Conservation (phyloP, 2,113 vertebrate species). For the Butorides virescens region DNA sequence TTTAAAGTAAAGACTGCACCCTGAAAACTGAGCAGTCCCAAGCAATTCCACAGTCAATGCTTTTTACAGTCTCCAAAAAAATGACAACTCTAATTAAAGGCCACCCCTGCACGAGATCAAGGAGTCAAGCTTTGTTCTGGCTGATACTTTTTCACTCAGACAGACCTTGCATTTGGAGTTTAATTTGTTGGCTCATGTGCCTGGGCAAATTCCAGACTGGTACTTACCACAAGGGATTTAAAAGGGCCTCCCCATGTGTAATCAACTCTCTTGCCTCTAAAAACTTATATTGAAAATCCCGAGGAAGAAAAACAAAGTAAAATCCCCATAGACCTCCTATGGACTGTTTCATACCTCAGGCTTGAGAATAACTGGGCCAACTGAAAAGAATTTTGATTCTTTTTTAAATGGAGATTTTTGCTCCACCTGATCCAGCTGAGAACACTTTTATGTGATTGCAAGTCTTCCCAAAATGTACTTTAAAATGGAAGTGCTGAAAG, state of each 20-base stretch:
- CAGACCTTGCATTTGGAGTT: not conserved
- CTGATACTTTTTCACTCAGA: not conserved
- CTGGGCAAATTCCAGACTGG: not conserved
- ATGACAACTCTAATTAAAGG: not conserved
- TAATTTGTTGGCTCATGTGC: too few relatives aligned
- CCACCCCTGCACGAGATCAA: not conserved
- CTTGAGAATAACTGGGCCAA: not conserved
- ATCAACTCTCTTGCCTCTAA: not conserved
- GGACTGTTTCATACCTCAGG: not conserved
- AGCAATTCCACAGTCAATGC: not conserved
- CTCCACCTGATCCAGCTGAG: not conserved
- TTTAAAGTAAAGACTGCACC: not conserved
- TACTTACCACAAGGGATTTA: not conserved
- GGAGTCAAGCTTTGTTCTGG: not conserved
- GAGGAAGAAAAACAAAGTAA: not conserved
- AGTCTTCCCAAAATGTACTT: not conserved
- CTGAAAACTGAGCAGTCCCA: not conserved
- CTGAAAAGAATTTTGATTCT: not conserved
- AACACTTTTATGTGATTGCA: not conserved
- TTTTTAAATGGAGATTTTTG: not conserved
- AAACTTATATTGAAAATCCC: not conserved
- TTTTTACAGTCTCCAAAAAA: not conserved
- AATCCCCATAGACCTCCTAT: not conserved
- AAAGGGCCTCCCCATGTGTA: not conserved
- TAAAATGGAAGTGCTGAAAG: not conserved